These are phyloP conservation scores for Agelas oroides DNA, from an alignment of 37 sponge, comb jelly and placozoan species.

Conservation along the genomic window DNA sequence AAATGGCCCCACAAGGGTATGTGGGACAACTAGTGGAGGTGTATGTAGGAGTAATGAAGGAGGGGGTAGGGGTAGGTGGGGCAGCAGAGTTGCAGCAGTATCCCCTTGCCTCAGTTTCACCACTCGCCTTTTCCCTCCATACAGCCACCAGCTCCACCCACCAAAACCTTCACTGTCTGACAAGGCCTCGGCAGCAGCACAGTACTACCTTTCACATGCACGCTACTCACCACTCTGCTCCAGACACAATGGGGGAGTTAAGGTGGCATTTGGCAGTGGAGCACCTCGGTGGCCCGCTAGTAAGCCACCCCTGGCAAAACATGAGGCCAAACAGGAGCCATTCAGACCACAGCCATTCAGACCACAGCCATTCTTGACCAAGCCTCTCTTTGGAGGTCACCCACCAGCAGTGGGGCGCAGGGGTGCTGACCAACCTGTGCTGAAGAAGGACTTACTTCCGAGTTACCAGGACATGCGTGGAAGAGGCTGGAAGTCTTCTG, in stretches of 20 bases:
- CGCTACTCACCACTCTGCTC: constrained; percentile 73
- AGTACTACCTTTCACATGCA: constrained; percentile 81
- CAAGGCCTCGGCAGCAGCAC: constrained; percentile 30
- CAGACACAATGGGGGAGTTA: neutral
- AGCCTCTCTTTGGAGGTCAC: too few species aligned
- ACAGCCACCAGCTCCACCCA: neutral
- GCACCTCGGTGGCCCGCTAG: constrained; percentile 57
- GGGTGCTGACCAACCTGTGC: too few species aligned
- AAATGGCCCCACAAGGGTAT: too few species aligned
- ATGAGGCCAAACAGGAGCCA: neutral
- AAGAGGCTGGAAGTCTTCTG: constrained; percentile 4
- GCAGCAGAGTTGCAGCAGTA: too few species aligned
- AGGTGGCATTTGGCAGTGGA: constrained; percentile 59
- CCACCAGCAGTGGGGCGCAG: too few species aligned
- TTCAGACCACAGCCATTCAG: too few species aligned
- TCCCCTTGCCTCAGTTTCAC: too few species aligned
- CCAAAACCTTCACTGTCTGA: constrained; percentile 6
- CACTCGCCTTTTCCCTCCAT: too few species aligned
- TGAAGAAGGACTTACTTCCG: neutral
- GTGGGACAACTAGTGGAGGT: too few species aligned
- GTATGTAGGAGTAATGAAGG: too few species aligned
- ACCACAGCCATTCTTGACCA: too few species aligned
- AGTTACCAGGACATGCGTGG: neutral
- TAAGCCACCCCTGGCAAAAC: neutral
- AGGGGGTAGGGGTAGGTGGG: too few species aligned